Evolutionary conservation across 2,888 invertebrate species (phyloP), one percentile per base, ranked within the genome.

Genomic region (Diaphora mendica): DNA sequence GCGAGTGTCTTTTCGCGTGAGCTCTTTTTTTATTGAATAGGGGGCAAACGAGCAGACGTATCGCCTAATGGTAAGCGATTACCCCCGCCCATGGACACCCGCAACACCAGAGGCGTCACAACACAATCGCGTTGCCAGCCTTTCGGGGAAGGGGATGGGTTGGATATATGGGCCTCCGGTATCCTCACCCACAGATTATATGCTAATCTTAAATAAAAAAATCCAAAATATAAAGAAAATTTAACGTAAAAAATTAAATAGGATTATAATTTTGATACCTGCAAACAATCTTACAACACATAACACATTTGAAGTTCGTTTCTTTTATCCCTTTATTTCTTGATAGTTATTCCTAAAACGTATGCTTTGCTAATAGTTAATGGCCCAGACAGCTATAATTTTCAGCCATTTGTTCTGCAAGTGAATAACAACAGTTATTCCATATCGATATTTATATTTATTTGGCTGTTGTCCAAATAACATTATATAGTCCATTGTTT

Each of bases 391-490:
- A 59, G 9, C n/a, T n/a, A 59, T 59, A 26, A 59, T 7, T 26
- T 13, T 59, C 26, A 26, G n/a, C 4, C 26, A 26, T 59, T 73
- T 82, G 80, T 80, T 79, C 80, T 80, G 83, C 85, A 85, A 42
- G 17, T 39, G 23, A 86, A 86, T 88, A 86, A 85, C 85, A 74
- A 48, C 70, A 75, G 76, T 83, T 79, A 85, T 84, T 87, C 84
- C 79, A 87, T 86, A 85, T 77, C 77, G 74, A 75, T 81, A 85
- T 85, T 84, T 82, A 87, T 82, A 83, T 82, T 90, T 82, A 83
- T 82, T 90, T 92, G 91, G 91, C 91, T 75, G 51, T 71, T 74
- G 78, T 87, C 91, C 91, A 91, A 89, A 80, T 78, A 78, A 85
- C 84, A 81, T 79, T 78, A 74, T 76, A 85, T 86, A 82, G 80